Evolutionary conservation across 30 jellyfish, hydroid and myxozoan species (phyloP).

Genomic region (Nemopilema nomurai): DNA sequence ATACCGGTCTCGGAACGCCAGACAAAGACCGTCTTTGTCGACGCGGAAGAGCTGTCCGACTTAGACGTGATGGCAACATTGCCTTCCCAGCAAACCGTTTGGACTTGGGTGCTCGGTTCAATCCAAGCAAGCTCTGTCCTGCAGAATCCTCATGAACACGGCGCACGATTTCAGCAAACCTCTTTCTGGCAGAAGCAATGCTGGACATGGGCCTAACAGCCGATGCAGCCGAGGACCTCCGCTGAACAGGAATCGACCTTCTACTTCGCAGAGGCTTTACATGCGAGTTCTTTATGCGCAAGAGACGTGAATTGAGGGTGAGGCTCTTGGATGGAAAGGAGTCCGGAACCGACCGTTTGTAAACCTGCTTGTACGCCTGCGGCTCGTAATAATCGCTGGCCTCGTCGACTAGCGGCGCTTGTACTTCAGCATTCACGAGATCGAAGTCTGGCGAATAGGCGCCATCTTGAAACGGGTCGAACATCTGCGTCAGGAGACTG

Average conservation of each 20-base stretch:
- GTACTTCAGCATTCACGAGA: conserved; percentile 46
- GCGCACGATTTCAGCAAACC: conserved; percentile 40
- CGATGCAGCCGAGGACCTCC: background rate
- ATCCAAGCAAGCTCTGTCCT: conserved; percentile 15
- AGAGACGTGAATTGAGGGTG: background rate
- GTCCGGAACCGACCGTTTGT: conserved; percentile 58
- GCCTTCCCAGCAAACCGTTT: background rate
- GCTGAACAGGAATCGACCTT: conserved; percentile 9
- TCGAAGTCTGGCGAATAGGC: conserved; percentile 49
- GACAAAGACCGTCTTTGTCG: background rate
- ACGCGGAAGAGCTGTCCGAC: background rate
- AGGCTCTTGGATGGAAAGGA: background rate
- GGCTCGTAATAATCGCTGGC: conserved; percentile 53
- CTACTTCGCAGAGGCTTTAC: conserved; percentile 10
- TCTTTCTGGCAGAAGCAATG: conserved; percentile 35
- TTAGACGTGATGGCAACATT: background rate
- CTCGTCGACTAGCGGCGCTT: conserved; percentile 51
- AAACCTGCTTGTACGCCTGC: conserved; percentile 18
- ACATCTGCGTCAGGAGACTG: conserved; percentile 50
- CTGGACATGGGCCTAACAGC: conserved; percentile 14
- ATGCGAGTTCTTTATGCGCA: background rate
- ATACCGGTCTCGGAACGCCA: background rate
- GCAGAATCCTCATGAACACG: conserved; percentile 31
- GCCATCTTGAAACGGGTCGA: conserved; percentile 63
- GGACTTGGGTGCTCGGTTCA: background rate